A percentile compares a stretch with the other conserved stretches of the same genome.
These are phyloP conservation scores for Dreissena rostriformis DNA, from an alignment of 1,140 invertebrate species.

Conservation along the genomic window DNA sequence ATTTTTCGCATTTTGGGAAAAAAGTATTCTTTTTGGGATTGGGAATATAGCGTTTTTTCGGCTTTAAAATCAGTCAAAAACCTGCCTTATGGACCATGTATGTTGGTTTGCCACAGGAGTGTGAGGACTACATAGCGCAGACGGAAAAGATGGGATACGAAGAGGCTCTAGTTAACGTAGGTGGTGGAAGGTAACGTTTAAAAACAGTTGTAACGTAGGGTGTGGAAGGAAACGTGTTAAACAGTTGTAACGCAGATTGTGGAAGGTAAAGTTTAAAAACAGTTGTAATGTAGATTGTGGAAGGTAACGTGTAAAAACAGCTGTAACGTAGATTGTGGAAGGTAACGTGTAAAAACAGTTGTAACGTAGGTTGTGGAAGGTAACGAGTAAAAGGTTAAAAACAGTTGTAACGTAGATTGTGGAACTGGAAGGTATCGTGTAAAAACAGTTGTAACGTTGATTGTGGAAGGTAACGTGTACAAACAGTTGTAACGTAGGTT, in stretches of 20 bases:
- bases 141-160: constrained; percentile 68
- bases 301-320: constrained; percentile 59
- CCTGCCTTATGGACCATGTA: neutral
- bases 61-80: no score
- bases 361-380: constrained; percentile 66
- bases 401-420: no score
- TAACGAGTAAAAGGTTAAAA: no score
- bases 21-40: no score
- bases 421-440: no score
- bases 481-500: no score
- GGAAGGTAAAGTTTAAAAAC: constrained; percentile 61
- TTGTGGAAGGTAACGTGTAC: no score
- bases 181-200: constrained; percentile 60
- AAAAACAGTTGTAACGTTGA: no score
- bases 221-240: constrained; percentile 62
- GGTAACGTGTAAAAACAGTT: constrained; percentile 59
- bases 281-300: constrained; percentile 66
- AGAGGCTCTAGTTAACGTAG: constrained; percentile 65
- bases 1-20: no score
- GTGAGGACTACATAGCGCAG: constrained; percentile 67
- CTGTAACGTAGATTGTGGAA: constrained; percentile 66
- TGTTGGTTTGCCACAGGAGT: constrained; percentile 62
- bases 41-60: no score
- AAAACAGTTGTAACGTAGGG: constrained; percentile 69
- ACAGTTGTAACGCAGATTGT: constrained; percentile 60